Base-by-base conservation (phyloP, 2,888 invertebrate species). In the Leucozona laternaria region DNA sequence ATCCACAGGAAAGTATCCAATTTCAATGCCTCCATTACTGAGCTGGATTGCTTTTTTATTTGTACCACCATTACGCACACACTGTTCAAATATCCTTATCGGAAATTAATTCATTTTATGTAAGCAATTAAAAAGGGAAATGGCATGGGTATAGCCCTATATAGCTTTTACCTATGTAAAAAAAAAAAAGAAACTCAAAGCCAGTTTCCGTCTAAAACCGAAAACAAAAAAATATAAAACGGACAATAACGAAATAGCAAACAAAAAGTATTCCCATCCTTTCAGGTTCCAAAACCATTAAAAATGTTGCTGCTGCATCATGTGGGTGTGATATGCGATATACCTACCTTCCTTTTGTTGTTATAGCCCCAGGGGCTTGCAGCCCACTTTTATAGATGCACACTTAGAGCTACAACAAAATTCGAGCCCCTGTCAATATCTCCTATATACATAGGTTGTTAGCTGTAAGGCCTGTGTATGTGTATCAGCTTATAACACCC, bases 31-130 rank as follows among this genome's bases (percentile, higher is more conserved):
- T 43, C 57, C 68, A 68, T 68, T 68, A 68, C 50, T 34, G n/a
- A n/a, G n/a, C 45, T 64, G 28, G 1, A 1, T n/a, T 57, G 28
- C 40, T 50, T 70, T 64, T 62, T 43, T 64, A 25, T 73, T 57
- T 66, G 4, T 31, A 48, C 55, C 73, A 48, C 73, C 78, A 79
- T 73, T 68, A 76, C 70, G 68, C 45, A 50, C 83, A 70, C 73
- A 70, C 73, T 86, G 85, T 78, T 73, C 81, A 75, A 86, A 81
- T 62, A 86, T 81, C 81, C 85, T 86, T 86, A 86, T 86, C 85
- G 81, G 81, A 81, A 86, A 86, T 86, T 86, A 81, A 81, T 86
- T 81, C 81, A 57, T 78, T 86, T 86, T 78, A 81, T 81, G 81
- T 81, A 57, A 81, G 78, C 85, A 86, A 81, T 81, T 86, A 86